These are phyloP conservation scores for Yponomeuta evonymella DNA, from an alignment of 2,888 invertebrate species.

Conservation along the genomic window DNA sequence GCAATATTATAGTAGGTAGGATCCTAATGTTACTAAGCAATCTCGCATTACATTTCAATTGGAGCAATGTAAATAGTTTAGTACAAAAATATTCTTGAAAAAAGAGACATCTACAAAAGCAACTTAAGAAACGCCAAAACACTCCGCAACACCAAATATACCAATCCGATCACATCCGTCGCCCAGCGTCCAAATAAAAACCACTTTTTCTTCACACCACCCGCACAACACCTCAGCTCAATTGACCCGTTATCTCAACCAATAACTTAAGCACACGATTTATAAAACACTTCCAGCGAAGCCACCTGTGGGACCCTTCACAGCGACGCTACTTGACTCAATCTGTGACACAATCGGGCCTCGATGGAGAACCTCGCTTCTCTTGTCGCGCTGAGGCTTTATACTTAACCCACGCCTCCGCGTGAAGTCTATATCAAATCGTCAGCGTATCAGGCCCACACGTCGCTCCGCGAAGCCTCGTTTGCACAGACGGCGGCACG, in stretches of 20 bases:
- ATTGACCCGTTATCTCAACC: background rate
- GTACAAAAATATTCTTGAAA: too few relatives aligned
- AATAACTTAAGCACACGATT: background rate
- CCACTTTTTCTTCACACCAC: constrained; percentile 30
- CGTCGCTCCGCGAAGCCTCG: background rate
- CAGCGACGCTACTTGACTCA: background rate
- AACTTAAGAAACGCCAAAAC: background rate
- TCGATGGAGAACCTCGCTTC: background rate
- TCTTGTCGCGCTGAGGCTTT: too few relatives aligned
- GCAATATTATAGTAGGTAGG: too few relatives aligned
- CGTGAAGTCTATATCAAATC: background rate
- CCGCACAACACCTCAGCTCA: constrained; percentile 60
- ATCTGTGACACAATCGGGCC: background rate
- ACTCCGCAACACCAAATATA: background rate
- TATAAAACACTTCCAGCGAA: background rate
- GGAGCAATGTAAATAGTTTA: too few relatives aligned
- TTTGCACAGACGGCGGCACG: background rate
- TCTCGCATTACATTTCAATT: too few relatives aligned
- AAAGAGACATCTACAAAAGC: too few relatives aligned
- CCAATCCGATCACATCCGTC: constrained; percentile 15
- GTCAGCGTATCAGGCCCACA: background rate
- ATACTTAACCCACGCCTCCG: too few relatives aligned
- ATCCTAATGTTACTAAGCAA: too few relatives aligned
- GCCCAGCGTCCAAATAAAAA: constrained; percentile 5
- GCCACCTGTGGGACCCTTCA: background rate